phyloP scores from a whole-genome alignment of 2,797 vertebrate genomes.

The Tapera naevia region DNA sequence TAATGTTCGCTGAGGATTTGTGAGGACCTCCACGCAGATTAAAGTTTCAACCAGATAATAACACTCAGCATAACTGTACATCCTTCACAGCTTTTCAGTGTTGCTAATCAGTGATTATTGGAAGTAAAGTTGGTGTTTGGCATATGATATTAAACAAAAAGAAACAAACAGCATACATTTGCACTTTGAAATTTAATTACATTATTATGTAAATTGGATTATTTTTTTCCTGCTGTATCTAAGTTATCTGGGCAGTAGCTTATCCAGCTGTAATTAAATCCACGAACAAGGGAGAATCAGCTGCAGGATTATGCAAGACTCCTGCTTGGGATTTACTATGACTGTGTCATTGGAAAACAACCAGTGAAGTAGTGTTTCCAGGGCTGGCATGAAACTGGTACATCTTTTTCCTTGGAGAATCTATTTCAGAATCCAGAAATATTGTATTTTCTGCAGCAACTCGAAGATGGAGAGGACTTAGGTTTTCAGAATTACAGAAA shows the following conservation, averaged over 20 bases:
- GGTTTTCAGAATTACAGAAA: neutral
- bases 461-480: neutral
- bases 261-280: neutral
- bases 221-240: neutral
- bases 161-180: neutral
- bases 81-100: neutral
- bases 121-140: neutral
- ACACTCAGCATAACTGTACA: neutral
- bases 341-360: neutral
- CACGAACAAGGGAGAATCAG: neutral
- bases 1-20: neutral
- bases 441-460: neutral
- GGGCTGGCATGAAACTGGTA: neutral
- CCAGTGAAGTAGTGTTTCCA: neutral
- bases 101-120: neutral
- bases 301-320: neutral
- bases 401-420: neutral
- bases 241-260: neutral
- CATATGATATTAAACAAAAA: neutral
- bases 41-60: neutral
- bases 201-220: neutral
- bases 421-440: neutral
- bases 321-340: neutral
- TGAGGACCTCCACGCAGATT: accelerated
- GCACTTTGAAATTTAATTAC: neutral